Evolutionary conservation across 2,797 vertebrate species (phyloP), one percentile per base, ranked within the genome.

Genomic region (Phataginus tetradactyla): DNA sequence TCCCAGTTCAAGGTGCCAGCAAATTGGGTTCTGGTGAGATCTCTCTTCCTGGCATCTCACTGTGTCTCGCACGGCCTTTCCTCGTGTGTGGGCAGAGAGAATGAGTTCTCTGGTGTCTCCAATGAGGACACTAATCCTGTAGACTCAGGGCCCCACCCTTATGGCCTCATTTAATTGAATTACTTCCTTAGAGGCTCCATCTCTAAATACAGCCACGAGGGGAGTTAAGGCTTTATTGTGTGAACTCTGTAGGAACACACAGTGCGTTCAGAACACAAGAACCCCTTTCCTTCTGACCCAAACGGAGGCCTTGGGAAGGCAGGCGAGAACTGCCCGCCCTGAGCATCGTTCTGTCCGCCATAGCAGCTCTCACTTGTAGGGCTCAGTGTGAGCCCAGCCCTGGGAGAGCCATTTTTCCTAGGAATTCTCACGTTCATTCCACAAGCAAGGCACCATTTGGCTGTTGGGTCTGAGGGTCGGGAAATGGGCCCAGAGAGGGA

Each of bases 391-490:
- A 57, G 5, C 64, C 32, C 1, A 11, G 39, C 32, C 3, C n/a
- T 3, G 0, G 7, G 71, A 12, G 69, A 5, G 37, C 12, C 14
- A 0, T 17, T 59, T 72, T 53, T 39, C 66, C 5, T 1, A 9
- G 15, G 23, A 32, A 34, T 55, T 55, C 45, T 37, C 51, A 4
- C 4, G 2, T 32, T 6, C 0, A 10, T 34, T 39, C 32, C 11
- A 0, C 1, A 13, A 55, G 51, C 4, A 20, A 20, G 66, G 39
- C 29, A 15, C n/a, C 18, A 3, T 53, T 32, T 51, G 27, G 23
- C 74, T 0, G 0, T 7, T 18, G 63, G 59, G 21, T 77, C 15
- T 12, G 42, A 53, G 34, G n/a, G n/a, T 13, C 4, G 27, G 29
- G 10, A 37, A 64, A 18, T 1, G n/a, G 7, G 29, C 45, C 25